Evolutionary conservation across 2,113 vertebrate species (phyloP), one percentile per base, ranked within the genome.

Genomic region (Rhinogobius similis): DNA sequence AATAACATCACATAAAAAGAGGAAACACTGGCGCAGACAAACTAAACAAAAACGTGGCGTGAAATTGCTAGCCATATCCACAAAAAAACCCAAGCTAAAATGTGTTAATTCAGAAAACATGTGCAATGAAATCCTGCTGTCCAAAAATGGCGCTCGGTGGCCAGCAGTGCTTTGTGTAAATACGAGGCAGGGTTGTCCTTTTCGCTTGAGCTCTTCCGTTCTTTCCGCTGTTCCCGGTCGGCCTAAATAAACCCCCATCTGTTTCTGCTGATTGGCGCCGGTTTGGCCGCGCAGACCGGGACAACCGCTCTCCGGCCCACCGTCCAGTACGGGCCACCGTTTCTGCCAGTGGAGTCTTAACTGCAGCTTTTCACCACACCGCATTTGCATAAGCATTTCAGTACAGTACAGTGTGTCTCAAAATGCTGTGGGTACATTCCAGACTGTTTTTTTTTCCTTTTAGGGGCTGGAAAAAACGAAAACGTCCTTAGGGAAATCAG

Each of bases 181-280:
- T 81, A 64, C 61, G 26, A 67, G 46, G 48, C n/a, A 69, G 66
- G 41, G 66, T 24, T 36, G 27, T 72, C 75, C 53, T 65, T 4
- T 14, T 26, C 67, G 62, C 56, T 29, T 69, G 26, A 77, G 74
- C 88, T 83, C 46, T 70, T 83, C 61, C 63, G 24, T 68, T 68
- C 62, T 86, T 83, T 86, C 79, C 66, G 65, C 78, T 67, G 75
- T 88, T 72, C 68, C 65, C 8, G 16, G 46, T 82, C 65, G 77
- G 69, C 70, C 75, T 78, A 74, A 85, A 90, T 81, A 91, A 87
- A 79, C 81, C 75, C n/a, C 80, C 84, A 82, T 91, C 85, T 91
- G 88, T 89, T 86, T 87, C 66, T 85, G 81, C 77, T 81, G 89
- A 89, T 87, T 78, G 80, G 70, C 71, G 82, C 78, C 81, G 82